A percentile compares a stretch with the other conserved stretches of the same genome.
These are phyloP conservation scores for Sarcophaga subvicina DNA, from an alignment of 2,888 invertebrate species.

Conservation along the genomic window DNA sequence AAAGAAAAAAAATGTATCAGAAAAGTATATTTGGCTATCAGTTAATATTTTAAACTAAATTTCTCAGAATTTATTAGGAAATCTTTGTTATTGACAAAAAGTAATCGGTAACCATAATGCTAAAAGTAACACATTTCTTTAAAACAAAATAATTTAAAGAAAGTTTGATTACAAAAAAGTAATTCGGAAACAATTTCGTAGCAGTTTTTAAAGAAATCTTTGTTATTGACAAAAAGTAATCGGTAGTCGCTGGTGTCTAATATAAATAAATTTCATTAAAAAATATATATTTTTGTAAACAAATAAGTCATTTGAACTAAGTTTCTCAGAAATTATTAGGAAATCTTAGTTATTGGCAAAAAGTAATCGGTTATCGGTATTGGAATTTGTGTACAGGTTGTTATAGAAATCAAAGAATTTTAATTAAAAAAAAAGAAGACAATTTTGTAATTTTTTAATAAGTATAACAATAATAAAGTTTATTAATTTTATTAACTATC, in stretches of 20 bases:
- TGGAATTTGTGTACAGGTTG: too few relatives aligned
- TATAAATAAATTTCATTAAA: background rate
- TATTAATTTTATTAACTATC: too few relatives aligned
- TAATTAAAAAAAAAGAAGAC: too few relatives aligned
- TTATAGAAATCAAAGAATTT: too few relatives aligned
- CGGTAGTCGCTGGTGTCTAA: background rate
- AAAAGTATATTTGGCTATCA: background rate
- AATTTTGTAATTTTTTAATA: too few relatives aligned
- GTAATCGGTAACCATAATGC: background rate
- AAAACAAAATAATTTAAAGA: background rate
- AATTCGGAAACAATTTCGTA: too few relatives aligned
- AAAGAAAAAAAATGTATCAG: background rate
- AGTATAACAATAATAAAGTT: too few relatives aligned
- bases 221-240: background rate
- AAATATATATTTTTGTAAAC: background rate
- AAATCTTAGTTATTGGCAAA: background rate
- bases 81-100: background rate
- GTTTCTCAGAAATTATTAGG: background rate
- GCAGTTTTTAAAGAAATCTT: too few relatives aligned
- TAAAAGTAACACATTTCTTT: background rate
- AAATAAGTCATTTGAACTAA: background rate
- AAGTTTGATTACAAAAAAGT: background rate
- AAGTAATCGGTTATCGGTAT: constrained; percentile 17
- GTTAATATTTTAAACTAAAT: background rate
- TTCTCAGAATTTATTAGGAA: background rate